Base-by-base conservation (phyloP, 2,888 invertebrate genomes). In the Athrips mouffetella region DNA sequence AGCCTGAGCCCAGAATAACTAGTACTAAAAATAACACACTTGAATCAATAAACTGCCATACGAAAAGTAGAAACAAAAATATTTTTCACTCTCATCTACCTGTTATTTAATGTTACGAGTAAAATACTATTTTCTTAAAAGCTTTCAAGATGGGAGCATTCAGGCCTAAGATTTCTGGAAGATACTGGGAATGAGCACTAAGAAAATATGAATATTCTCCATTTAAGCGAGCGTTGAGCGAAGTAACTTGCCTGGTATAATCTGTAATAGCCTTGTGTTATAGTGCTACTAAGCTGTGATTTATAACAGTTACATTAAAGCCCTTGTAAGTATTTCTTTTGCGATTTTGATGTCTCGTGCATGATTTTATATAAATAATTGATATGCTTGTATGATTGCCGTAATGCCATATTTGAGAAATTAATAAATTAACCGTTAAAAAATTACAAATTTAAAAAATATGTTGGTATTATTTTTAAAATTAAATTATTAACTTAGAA, bases 241-340 rank as follows among this genome's bases (percentile, higher is more conserved):
- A 57, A 58, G 58, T 59, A 62, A 55, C 48, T 59, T 52, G 27
- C 48, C 50, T 56, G 58, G 61, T 59, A 64, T 71, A 67, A 69
- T 63, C 67, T 58, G 56, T 60, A 62, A 67, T 61, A 59, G 63
- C 51, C 63, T 59, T 41, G 55, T 62, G 60, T 61, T 18, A 8
- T 41, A 41, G 41, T 2, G 41, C 4, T 27, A 8, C 4, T 27
- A 8, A 20, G 20, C 20, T 20, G 37, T 37, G 10, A 37, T 20
- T 37, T 18, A 20, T 25, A 40, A 23, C 25, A 13, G 40, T 25
- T 40, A 20, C 10, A 20, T 5, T 10, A 10, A 35, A 35, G n/a
- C n/a, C n/a, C n/a, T n/a, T n/a, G n/a, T 15, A 13, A 13, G 10
- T 31, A 31, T 13, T 31, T n/a, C 1, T 11, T 5, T 8, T 29